A percentile compares a stretch with the other conserved stretches of the same genome.
Conservation (phyloP, 2,888 invertebrate species). For the Sinopyrophorus schimmeli region DNA sequence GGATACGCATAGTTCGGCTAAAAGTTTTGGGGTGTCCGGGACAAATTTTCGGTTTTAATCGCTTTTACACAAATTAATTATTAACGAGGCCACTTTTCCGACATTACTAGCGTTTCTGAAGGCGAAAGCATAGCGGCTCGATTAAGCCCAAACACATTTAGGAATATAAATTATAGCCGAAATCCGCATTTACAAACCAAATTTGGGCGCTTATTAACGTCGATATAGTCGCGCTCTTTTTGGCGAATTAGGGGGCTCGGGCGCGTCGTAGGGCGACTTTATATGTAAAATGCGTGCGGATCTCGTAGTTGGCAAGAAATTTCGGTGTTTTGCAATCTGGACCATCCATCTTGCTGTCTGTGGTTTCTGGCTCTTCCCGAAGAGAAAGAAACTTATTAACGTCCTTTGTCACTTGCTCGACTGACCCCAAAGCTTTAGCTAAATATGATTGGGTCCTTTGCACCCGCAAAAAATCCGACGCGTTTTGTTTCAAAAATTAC, state of each 20-base stretch:
- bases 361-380: too few species aligned
- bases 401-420: slow-evolving; percentile 14
- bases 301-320: slow-evolving; percentile 4
- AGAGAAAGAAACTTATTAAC: slow-evolving; percentile 16
- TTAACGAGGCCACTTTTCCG: slow-evolving; percentile 21
- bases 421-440: slow-evolving; percentile 3
- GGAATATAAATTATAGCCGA: slow-evolving; percentile 22
- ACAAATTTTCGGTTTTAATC: slow-evolving; percentile 21
- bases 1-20: too few species aligned
- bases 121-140: slow-evolving; percentile 16
- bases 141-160: slow-evolving; percentile 24
- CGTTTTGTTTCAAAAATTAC: too few species aligned
- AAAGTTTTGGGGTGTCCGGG: too few species aligned
- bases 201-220: slow-evolving; percentile 18
- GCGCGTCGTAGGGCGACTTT: slow-evolving; percentile 11
- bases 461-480: too few species aligned
- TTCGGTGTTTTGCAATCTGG: slow-evolving; percentile 5
- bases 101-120: slow-evolving; percentile 15
- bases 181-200: slow-evolving; percentile 28
- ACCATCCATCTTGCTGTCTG: slow-evolving; percentile 13
- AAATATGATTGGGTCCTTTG: too few species aligned
- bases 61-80: slow-evolving; percentile 22
- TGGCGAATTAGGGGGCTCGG: slow-evolving; percentile 9
- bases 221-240: slow-evolving; percentile 16
- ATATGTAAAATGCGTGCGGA: slow-evolving; percentile 9